Base-by-base conservation (phyloP, 2,888 invertebrate genomes). In the Siphonodentalium dalli region DNA sequence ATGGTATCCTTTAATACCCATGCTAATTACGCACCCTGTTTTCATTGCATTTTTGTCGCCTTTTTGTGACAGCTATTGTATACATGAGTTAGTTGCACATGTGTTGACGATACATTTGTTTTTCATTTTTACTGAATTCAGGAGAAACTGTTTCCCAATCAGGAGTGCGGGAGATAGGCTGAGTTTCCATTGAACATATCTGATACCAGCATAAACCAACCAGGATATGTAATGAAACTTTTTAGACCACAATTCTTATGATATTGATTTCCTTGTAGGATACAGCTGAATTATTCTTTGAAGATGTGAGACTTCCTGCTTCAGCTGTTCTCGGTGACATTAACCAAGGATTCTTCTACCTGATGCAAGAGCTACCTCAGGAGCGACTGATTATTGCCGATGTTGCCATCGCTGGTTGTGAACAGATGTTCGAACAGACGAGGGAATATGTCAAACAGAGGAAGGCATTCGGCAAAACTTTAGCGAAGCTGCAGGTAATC, bases 371-470 rank as follows among this genome's bases (percentile, higher is more conserved):
- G 62, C 66, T 83, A 53, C 83, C 83, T 1, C 82, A 82, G 66
- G 83, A 83, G 60, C 69, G 83, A 3, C 71, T 83, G 8, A 59
- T 80, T 21, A 82, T 83, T 54, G 82, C 77, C 13, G 68, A 65
- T 39, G 66, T 80, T 58, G 78, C 72, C 2, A 58, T 65, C 38
- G 80, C 82, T 6, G 65, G 73, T 21, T 68, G 71, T 53, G 83
- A 83, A 62, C 81, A 72, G 72, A 80, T 81, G 78, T 81, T 83
- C 71, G 83, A 83, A 58, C 79, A 79, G 58, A 83, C 83, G 2
- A 64, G 81, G n/a, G 63, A 64, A 4, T 83, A 83, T 63, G 77
- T 83, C 15, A 72, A 69, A 53, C 69, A 80, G 50, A 71, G 83
- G 40, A 83, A 83, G 61, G 83, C 83, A 13, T 83, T 83, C 65